Evolutionary conservation across 2,888 invertebrate species (phyloP).

Genomic region (Prenolepis imparis): DNA sequence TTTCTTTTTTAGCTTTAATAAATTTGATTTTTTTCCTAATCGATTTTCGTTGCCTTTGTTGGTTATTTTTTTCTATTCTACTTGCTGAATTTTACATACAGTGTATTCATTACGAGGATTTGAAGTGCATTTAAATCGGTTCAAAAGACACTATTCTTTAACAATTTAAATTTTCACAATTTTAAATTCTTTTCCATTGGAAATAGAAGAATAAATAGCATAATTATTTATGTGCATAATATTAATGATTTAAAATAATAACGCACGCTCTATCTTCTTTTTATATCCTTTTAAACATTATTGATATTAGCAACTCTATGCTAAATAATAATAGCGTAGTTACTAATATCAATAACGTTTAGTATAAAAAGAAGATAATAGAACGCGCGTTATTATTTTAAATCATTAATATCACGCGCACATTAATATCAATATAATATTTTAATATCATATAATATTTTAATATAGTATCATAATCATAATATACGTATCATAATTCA

Average conservation of each 20-base stretch:
- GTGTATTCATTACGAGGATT: neutral
- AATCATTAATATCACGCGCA: neutral
- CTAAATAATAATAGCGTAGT: neutral
- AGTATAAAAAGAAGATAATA: neutral
- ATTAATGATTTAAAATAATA: too few species aligned
- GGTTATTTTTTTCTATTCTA: neutral
- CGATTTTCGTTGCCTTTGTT: constrained; percentile 12
- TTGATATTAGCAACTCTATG: too few species aligned
- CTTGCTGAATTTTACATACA: neutral
- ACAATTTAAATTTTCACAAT: constrained; percentile 12
- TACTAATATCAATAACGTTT: neutral
- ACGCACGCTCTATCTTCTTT: too few species aligned
- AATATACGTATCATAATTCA: too few species aligned
- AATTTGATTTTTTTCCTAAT: constrained; percentile 16
- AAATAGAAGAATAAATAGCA: neutral
- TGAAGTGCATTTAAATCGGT: constrained; percentile 44
- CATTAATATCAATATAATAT: neutral
- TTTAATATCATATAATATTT: neutral
- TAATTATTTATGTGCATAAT: neutral
- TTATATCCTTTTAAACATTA: too few species aligned
- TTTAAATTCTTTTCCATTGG: neutral
- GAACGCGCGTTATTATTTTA: neutral
- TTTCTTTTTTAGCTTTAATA: constrained; percentile 18
- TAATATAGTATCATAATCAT: too few species aligned
- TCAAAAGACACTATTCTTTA: constrained; percentile 5